Base-by-base conservation (phyloP, 1,140 invertebrate species). In the Aphelenchoides besseyi region DNA sequence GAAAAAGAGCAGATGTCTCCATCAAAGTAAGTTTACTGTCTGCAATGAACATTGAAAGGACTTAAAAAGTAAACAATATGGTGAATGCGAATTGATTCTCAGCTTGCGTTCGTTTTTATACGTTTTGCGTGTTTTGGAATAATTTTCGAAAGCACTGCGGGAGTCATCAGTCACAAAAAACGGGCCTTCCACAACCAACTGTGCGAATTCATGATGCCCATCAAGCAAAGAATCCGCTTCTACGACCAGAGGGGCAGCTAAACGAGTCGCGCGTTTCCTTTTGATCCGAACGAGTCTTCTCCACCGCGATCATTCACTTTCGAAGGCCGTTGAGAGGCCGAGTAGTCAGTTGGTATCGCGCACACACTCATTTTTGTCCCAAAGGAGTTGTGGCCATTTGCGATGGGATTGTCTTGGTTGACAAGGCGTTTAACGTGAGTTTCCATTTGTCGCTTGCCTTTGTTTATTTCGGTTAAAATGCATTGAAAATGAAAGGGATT, bases 1-100 rank as follows among this genome's bases (percentile, higher is more conserved):
- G 55, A 59, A 59, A 59, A 59, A 23, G 55, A 59, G 18, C 32
- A 5, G 18, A 33, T 33, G 16, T 59, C 55, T 8, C 55, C 55
- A 28, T 5, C 5, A 8, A 59, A 23, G 5, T 59, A 8, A 33
- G 18, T 59, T 59, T 33, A 16, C 41, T 48, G 12, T 48, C 41
- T 48, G 41, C 41, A 48, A 48, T 23, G 41, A 48, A 48, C 41
- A 23, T 23, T 12, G 41, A 48, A 48, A 48, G 12, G 12, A 48
- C 12, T 48, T 48, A 23, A 23, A 48, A 23, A 23, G 41, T 12
- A 23, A n/a, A n/a, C n/a, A n/a, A n/a, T n/a, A n/a, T n/a, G n/a
- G n/a, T n/a, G n/a, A n/a, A n/a, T n/a, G n/a, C n/a, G n/a, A n/a
- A n/a, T n/a, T n/a, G n/a, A n/a, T n/a, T n/a, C n/a, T n/a, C n/a